Percentiles rank a stretch among this genome's conserved stretches.
These are phyloP conservation scores for Agrochola circellaris DNA, from an alignment of 2,888 invertebrate species.

Conservation along the genomic window DNA sequence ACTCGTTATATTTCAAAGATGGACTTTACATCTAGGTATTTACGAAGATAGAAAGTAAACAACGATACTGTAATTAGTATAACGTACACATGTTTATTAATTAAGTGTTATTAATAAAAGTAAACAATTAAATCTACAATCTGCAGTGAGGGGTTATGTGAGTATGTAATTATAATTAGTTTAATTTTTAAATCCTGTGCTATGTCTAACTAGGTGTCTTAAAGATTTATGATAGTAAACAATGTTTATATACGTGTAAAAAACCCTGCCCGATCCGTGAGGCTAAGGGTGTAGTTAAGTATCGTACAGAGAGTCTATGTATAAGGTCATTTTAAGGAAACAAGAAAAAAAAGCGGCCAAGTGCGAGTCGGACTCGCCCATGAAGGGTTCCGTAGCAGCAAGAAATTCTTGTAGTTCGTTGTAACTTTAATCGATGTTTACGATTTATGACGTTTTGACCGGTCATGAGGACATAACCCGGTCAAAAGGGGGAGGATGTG, in stretches of 20 bases:
- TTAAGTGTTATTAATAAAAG: background rate
- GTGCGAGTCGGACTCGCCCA: too few relatives aligned
- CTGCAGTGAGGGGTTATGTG: background rate
- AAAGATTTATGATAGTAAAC: slow-evolving; percentile 12
- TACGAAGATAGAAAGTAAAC: background rate
- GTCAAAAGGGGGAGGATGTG: too few relatives aligned
- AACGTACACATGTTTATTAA: background rate
- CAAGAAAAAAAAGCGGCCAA: too few relatives aligned
- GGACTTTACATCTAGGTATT: background rate
- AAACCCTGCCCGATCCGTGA: too few relatives aligned
- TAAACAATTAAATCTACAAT: background rate
- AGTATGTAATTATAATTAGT: background rate
- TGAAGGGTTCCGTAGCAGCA: too few relatives aligned
- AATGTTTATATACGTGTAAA: background rate
- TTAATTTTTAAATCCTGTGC: background rate
- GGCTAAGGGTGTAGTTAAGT: too few relatives aligned
- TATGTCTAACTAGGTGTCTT: background rate
- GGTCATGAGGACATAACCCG: too few relatives aligned
- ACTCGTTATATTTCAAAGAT: background rate
- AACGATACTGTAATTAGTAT: background rate
- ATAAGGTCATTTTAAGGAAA: too few relatives aligned
- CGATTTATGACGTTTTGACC: too few relatives aligned
- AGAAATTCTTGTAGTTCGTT: too few relatives aligned
- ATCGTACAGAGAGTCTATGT: too few relatives aligned
- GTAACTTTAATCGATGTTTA: too few relatives aligned